A percentile compares a stretch with the other conserved stretches of the same genome.
Conservation (phyloP, 2,113 vertebrate species). For the Oreotrochilus melanogaster region DNA sequence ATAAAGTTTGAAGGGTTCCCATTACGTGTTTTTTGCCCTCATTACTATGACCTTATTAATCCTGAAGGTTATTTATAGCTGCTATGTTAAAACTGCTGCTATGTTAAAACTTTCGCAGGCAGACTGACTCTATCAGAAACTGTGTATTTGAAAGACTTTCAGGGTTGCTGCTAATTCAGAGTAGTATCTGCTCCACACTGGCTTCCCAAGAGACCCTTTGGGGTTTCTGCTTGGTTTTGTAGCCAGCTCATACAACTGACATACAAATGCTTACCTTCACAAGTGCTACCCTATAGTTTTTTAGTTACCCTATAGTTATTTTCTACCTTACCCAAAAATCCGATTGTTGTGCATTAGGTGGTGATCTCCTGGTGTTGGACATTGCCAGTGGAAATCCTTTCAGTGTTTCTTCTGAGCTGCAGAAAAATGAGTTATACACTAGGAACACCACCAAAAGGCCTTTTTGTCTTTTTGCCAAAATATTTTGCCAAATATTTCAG, state of each 20-base stretch:
- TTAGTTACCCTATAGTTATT: neutral
- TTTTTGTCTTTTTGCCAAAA: neutral
- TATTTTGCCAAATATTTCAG: neutral
- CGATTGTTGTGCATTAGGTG: neutral
- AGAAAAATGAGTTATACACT: neutral
- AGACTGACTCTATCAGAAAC: neutral
- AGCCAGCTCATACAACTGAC: neutral
- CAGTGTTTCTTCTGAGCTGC: neutral
- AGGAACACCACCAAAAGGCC: neutral
- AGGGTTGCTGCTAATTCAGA: neutral
- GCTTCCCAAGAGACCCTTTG: neutral
- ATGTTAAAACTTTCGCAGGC: neutral
- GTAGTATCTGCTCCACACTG: neutral
- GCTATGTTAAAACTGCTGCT: neutral
- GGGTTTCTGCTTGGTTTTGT: neutral
- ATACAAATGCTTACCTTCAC: neutral
- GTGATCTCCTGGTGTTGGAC: neutral
- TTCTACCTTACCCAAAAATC: neutral
- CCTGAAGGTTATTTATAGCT: slow-evolving; percentile 3
- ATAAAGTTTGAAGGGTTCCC: neutral
- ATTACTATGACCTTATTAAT: slow-evolving; percentile 20
- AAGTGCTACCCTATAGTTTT: neutral
- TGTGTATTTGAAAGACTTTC: neutral
- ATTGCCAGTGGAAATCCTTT: neutral
- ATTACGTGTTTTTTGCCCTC: neutral